Base-by-base conservation (phyloP, 2,888 invertebrate species). In the Petrolisthes manimaculis region DNA sequence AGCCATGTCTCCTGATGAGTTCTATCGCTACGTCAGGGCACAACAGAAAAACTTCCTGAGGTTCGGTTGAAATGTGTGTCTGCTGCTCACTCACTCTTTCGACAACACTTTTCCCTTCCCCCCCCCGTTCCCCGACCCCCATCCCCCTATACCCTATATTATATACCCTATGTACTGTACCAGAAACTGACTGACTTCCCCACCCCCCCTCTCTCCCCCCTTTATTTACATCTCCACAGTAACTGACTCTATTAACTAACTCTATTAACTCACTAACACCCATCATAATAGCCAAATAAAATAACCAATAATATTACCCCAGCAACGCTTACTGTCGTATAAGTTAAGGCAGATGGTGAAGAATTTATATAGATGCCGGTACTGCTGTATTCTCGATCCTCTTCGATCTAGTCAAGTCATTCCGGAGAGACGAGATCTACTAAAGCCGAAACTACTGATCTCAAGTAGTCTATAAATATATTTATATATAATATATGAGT, bases 1-100 rank as follows among this genome's bases (percentile, higher is more conserved):
- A 55, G 24, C 53, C 77, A 55, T 83, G 77, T 77, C 54, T n/a
- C 83, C 86, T 51, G 61, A 21, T 24, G 69, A 75, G 21, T 86
- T 75, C 67, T 61, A 75, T 51, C 82, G 82, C 77, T 51, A 71
- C 82, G 37, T 67, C 21, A 83, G 86, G 87, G 87, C 69, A 21
- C 71, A 71, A 78, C 71, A 55, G 56, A 83, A 74, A 71, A 87
- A 84, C 67, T 87, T 87, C 83, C 83, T 84, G 21, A 55, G 83
- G 55, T 87, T 87, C 56, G 87, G 87, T 69, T 87, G 71, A 84
- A 56, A 53, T 79, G 61, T 56, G 24, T 14, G 82, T 61, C 21
- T 37, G 69, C 12, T 24, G 54, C 67, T 53, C 51, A 37, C 21
- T 54, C 71, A 12, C 78, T 61, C 53, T 69, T 79, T 71, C 56